phyloP scores from a whole-genome alignment of 1,140 invertebrate genomes.

The Asobara japonica region DNA sequence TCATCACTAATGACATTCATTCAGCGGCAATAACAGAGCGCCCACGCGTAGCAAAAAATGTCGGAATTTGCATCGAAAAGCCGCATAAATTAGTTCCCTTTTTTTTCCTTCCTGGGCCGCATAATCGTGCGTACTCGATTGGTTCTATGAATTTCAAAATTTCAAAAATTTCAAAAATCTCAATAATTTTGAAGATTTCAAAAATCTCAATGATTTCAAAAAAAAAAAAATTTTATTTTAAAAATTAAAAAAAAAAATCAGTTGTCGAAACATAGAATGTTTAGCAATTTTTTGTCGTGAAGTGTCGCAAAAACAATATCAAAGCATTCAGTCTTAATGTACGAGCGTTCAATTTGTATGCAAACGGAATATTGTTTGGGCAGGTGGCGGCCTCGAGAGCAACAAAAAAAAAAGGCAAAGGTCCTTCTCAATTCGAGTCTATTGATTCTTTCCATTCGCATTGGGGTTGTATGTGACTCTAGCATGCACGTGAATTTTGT shows the following conservation, averaged over 20 bases:
- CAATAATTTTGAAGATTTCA: too few relatives aligned
- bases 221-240: too few relatives aligned
- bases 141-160: too few relatives aligned
- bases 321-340: neutral
- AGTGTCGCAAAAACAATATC: neutral
- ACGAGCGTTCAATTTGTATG: conserved; percentile 18
- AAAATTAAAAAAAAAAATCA: conserved; percentile 15
- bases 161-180: too few relatives aligned
- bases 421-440: conserved; percentile 35
- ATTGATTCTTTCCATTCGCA: conserved; percentile 46
- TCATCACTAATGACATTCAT: too few relatives aligned
- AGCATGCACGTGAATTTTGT: neutral
- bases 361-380: conserved; percentile 20
- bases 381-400: neutral
- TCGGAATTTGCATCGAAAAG: too few relatives aligned
- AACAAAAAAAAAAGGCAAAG: conserved; percentile 3
- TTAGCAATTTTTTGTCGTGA: neutral
- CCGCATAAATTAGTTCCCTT: too few relatives aligned
- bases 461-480: conserved; percentile 14
- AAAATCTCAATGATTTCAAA: too few relatives aligned
- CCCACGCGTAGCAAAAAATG: too few relatives aligned
- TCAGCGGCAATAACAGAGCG: too few relatives aligned
- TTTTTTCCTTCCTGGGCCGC: too few relatives aligned
- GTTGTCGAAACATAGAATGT: neutral
- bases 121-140: too few relatives aligned